Base-by-base conservation (phyloP, 2,888 invertebrate genomes). In the Lasioglossum marginatum region DNA sequence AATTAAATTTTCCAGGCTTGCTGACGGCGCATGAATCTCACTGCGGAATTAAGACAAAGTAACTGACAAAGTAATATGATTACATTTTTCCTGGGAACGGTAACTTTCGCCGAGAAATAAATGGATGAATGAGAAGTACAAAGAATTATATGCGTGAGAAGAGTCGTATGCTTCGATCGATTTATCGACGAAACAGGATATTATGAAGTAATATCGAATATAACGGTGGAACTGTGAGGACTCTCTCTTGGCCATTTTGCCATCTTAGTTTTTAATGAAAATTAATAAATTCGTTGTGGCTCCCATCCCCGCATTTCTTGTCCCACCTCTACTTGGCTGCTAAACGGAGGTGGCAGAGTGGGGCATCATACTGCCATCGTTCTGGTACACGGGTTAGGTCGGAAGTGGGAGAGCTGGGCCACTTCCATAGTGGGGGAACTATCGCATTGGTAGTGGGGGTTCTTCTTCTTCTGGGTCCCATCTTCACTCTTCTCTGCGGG, bases 361-460 rank as follows among this genome's bases (percentile, higher is more conserved):
- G 37, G 37, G 0, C 8, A 37, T 37, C 8, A 37, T 37, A 8
- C 37, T n/a, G n/a, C 37, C 37, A 6, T 8, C 8, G 8, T 8
- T 37, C 37, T 37, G 8, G 1, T 40, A 1, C 1, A 37, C 8
- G 8, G 8, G 37, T 40, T 40, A 8, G 8, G 37, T 40, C 37
- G 37, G 37, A 40, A 40, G 37, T 40, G 8, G 37, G 37, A 40
- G 8, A 40, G 8, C 37, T 8, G 37, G 8, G 8, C 8, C 8
- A 40, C 37, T 40, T 40, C 1, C 37, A 40, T 8, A 40, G 37
- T 40, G 8, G 1, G 37, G 8, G 37, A 40, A 40, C 8, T 8
- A 8, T 40, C 1, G 37, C 37, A 8, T 40, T 8, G 0, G 1
- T 40, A 40, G 0, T 40, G 8, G 8, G 8, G 0, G 1, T 40